Conservation (phyloP, 2,888 invertebrate genomes). For the Caenorhabditis panamensis region DNA sequence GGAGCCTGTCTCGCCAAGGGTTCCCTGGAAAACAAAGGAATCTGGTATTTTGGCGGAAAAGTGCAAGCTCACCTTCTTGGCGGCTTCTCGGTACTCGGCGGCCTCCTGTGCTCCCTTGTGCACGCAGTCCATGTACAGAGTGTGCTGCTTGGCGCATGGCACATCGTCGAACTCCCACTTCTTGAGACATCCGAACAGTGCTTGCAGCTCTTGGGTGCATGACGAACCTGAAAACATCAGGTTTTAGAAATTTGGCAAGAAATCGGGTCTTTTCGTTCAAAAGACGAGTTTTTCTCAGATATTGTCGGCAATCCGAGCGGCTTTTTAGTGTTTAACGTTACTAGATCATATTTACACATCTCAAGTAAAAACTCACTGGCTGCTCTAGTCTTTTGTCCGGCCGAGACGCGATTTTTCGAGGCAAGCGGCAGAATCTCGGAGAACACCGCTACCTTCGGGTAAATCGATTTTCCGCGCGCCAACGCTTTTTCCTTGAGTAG, state of each 20-base stretch:
- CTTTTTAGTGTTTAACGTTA: neutral
- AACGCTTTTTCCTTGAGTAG: conserved; percentile 65
- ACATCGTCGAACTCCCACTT: conserved; percentile 80
- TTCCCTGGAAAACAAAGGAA: conserved; percentile 64
- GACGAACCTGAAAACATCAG: conserved; percentile 70
- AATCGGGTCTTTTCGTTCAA: too few relatives aligned
- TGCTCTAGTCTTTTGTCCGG: conserved; percentile 63
- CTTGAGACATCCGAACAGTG: conserved; percentile 78
- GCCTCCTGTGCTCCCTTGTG: conserved; percentile 70
- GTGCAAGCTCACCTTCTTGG: conserved; percentile 65
- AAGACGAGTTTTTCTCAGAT: too few relatives aligned
- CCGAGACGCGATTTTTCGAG: conserved; percentile 73
- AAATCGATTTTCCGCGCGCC: conserved; percentile 64
- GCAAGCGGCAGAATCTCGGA: conserved; percentile 76
- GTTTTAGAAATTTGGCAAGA: neutral
- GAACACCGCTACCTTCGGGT: conserved; percentile 71
- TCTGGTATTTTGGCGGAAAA: neutral
- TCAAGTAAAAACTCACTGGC: conserved; percentile 65
- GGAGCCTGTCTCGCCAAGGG: conserved; percentile 70
- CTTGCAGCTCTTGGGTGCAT: conserved; percentile 79
- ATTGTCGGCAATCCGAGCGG: too few relatives aligned
- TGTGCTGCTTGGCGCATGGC: conserved; percentile 75
- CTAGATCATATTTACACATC: too few relatives aligned
- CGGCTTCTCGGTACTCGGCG: conserved; percentile 70
- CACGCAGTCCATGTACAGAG: conserved; percentile 75